These are phyloP conservation scores for Sycophila sp. DNA, from an alignment of 1,140 invertebrate species.

Conservation along the genomic window DNA sequence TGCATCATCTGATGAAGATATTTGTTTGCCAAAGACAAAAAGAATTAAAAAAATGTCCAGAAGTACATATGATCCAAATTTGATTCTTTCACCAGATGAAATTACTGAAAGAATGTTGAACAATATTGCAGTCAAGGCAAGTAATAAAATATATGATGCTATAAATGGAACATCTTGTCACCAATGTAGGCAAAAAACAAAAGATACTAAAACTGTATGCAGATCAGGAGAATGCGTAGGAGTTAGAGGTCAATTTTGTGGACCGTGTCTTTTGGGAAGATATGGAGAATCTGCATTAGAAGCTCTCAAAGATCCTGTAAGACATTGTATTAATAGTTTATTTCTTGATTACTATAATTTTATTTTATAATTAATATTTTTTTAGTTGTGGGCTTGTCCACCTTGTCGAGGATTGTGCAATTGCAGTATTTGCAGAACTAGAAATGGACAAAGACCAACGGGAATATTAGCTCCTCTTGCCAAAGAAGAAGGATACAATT, in stretches of 20 bases:
- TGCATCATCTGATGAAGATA: constrained; percentile 3
- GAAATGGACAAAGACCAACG: constrained; percentile 61
- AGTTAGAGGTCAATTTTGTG: constrained; percentile 65
- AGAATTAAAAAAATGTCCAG: constrained; percentile 25
- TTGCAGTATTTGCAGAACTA: constrained; percentile 64
- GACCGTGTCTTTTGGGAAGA: constrained; percentile 61
- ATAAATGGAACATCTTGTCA: constrained; percentile 59
- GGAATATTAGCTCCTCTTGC: constrained; percentile 58
- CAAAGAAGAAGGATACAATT: constrained; percentile 53
- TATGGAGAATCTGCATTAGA: constrained; percentile 62
- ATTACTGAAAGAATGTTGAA: constrained; percentile 56
- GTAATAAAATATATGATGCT: constrained; percentile 52
- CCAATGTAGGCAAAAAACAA: constrained; percentile 66
- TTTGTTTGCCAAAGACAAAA: constrained; percentile 6
- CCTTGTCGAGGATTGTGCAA: constrained; percentile 64
- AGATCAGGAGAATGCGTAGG: constrained; percentile 61
- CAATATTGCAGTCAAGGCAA: constrained; percentile 50
- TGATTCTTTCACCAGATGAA: constrained; percentile 50
- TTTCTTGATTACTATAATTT: constrained; percentile 18
- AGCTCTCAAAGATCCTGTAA: constrained; percentile 62
- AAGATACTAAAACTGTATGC: constrained; percentile 65
- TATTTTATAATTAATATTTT: neutral
- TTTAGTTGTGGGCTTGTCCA: constrained; percentile 63
- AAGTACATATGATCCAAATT: constrained; percentile 40
- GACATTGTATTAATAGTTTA: constrained; percentile 3